Evolutionary conservation across 2,113 vertebrate genomes (phyloP).

Genomic region (Embiotoca jacksoni): DNA sequence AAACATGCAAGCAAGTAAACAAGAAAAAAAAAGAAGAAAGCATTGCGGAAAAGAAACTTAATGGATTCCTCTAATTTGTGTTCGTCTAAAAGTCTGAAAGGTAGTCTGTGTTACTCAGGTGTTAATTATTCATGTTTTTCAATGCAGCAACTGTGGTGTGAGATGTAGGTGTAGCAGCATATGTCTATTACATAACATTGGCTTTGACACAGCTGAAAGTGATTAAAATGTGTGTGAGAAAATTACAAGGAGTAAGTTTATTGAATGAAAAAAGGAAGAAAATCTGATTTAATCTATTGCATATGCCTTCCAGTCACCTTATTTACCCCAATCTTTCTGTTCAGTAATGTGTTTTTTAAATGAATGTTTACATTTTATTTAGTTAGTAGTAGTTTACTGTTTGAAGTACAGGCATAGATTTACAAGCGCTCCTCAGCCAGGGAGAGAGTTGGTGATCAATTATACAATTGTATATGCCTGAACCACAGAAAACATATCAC

Average conservation of each 20-base stretch:
- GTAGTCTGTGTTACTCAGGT: not conserved
- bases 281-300: not conserved
- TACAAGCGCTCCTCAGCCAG: not conserved
- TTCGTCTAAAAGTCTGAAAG: not conserved
- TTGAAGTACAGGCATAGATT: not conserved
- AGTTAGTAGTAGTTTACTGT: not conserved
- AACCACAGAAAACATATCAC: not conserved
- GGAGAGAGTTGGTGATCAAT: not conserved
- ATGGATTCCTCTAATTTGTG: not conserved
- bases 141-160: conserved; percentile 1
- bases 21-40: not conserved
- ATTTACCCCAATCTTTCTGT: not conserved
- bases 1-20: conserved; percentile 28
- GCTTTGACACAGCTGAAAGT: conserved; percentile 23
- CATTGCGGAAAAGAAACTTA: not conserved
- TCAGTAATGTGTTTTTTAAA: not conserved
- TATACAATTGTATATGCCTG: no score
- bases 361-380: not conserved
- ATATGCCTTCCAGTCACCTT: not conserved
- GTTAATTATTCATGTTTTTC: conserved; percentile 18
- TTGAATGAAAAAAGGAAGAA: not conserved
- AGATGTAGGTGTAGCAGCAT: conserved; percentile 1
- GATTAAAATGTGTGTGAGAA: conserved; percentile 1
- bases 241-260: not conserved
- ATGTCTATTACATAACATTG: conserved; percentile 16